Conservation (phyloP, 2,113 vertebrate genomes). For the Rhinoderma darwinii region DNA sequence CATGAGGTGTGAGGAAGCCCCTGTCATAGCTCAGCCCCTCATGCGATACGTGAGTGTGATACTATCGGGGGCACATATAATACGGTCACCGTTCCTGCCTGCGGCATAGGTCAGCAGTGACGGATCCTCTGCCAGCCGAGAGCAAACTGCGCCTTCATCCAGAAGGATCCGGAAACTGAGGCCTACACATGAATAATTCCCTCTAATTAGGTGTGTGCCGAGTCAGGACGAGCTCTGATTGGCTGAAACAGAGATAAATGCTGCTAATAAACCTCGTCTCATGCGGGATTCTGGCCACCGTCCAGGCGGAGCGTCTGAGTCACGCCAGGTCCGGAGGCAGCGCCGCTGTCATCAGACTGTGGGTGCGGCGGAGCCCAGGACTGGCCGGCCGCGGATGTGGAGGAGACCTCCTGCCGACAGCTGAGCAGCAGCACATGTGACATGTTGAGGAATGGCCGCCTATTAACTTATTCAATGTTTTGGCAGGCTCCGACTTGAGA, state of each 20-base stretch:
- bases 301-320: constrained; percentile 11
- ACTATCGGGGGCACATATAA: no score
- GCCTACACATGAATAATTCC: not conserved
- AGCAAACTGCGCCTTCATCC: not conserved
- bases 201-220: not conserved
- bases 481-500: constrained; percentile 46
- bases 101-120: no score
- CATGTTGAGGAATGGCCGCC: constrained; percentile 50
- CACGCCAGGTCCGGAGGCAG: constrained; percentile 4
- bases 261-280: not conserved
- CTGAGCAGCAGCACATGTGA: not conserved
- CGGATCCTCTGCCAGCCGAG: not conserved
- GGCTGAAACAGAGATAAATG: not conserved
- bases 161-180: not conserved
- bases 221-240: not conserved
- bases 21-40: no score
- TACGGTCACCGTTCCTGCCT: no score
- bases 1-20: no score
- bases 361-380: not conserved
- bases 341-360: not conserved
- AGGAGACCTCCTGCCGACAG: not conserved
- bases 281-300: constrained; percentile 6
- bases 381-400: not conserved
- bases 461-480: constrained; percentile 44
- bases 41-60: no score